Percentiles rank a stretch among this genome's conserved stretches.
phyloP scores from a whole-genome alignment of 2,797 vertebrate species.

The Platalea minor region DNA sequence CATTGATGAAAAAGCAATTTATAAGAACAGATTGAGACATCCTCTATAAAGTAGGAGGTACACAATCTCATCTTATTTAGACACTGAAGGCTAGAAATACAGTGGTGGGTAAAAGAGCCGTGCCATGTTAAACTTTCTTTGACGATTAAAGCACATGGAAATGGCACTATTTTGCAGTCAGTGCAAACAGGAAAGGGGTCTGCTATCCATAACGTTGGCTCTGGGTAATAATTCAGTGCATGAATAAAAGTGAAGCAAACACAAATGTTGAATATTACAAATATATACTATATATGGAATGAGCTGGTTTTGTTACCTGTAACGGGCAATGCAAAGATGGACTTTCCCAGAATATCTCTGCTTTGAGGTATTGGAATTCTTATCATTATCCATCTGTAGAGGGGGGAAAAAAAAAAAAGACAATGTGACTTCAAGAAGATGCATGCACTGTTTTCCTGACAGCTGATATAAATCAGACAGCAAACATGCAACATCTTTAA shows the following conservation, averaged over 20 bases:
- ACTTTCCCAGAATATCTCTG: conserved; percentile 93
- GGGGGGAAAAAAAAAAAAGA: not conserved
- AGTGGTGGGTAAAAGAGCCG: not conserved
- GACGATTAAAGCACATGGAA: not conserved
- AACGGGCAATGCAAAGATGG: conserved; percentile 94
- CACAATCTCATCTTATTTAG: not conserved
- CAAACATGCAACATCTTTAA: not conserved
- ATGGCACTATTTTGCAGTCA: not conserved
- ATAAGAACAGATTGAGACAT: not conserved
- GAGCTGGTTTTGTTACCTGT: conserved; percentile 78
- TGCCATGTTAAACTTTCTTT: not conserved
- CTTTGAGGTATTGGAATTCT: conserved; percentile 85
- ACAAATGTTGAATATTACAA: accelerated
- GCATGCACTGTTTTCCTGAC: not conserved
- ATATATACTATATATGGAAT: accelerated
- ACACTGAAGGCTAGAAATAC: not conserved
- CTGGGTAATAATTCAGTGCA: too few species aligned
- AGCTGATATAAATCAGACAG: not conserved
- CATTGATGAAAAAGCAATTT: not conserved
- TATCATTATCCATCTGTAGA: conserved; percentile 92
- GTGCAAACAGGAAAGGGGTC: not conserved
- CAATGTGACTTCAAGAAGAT: not conserved
- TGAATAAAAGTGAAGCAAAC: not conserved
- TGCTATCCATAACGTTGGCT: not conserved
- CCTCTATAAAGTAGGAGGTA: not conserved